Conservation (phyloP, 2,113 vertebrate species). For the Lanius ludovicianus region DNA sequence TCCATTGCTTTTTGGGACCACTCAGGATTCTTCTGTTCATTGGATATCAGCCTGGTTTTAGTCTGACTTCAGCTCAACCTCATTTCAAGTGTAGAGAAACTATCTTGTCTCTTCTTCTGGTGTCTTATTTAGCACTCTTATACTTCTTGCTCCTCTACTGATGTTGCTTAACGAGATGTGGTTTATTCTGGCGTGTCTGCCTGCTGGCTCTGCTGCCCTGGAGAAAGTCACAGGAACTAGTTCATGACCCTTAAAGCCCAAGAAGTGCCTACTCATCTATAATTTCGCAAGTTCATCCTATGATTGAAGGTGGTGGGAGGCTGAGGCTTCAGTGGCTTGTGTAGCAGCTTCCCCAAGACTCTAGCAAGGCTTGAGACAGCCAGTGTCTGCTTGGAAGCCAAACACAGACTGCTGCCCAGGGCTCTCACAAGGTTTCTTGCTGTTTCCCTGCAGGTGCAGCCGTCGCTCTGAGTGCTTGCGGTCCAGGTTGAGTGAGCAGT, state of each 20-base stretch:
- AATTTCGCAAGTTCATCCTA: background rate
- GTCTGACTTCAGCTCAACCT: background rate
- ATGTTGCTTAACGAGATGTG: background rate
- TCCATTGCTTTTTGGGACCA: background rate
- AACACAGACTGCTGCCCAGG: background rate
- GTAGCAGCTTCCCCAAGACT: background rate
- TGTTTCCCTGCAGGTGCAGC: conserved; percentile 78
- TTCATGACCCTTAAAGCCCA: background rate
- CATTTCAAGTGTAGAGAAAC: background rate
- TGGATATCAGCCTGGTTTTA: background rate
- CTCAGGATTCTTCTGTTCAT: accelerated
- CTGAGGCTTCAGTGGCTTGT: background rate
- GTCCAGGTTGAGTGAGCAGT: conserved; percentile 79
- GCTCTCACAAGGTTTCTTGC: background rate
- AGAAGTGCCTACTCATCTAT: background rate
- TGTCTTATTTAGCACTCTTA: background rate
- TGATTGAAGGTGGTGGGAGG: background rate
- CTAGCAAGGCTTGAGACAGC: background rate
- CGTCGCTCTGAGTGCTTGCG: conserved; percentile 81
- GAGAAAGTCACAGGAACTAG: background rate
- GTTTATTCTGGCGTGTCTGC: background rate
- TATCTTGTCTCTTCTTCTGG: background rate
- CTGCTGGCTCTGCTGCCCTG: background rate
- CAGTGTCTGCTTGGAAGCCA: background rate
- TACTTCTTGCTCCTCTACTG: background rate